These are phyloP conservation scores for Volucella inanis DNA, from an alignment of 2,888 invertebrate species.

Conservation along the genomic window DNA sequence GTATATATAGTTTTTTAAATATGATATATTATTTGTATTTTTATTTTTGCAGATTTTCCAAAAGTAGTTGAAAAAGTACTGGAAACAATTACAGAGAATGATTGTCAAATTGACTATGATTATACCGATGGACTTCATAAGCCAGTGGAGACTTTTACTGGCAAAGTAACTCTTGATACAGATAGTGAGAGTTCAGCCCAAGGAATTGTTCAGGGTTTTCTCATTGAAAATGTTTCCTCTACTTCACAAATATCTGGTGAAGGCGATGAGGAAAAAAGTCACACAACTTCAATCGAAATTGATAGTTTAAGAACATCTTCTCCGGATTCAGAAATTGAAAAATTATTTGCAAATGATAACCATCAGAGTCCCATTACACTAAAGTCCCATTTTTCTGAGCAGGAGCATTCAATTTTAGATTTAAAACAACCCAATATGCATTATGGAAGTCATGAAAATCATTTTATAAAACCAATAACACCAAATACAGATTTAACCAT, in stretches of 20 bases:
- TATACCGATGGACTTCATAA: background rate
- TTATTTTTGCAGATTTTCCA: slow-evolving; percentile 45
- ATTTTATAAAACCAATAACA: no score
- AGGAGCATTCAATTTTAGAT: slow-evolving; percentile 72
- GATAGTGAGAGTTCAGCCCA: slow-evolving; percentile 20
- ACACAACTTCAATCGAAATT: slow-evolving; percentile 74
- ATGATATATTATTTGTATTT: background rate
- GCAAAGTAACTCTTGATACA: background rate
- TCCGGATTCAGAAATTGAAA: slow-evolving; percentile 82
- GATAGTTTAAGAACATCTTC: slow-evolving; percentile 82
- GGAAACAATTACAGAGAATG: slow-evolving; percentile 25
- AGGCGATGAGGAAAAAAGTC: background rate
- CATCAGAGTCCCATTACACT: slow-evolving; percentile 81
- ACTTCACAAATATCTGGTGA: slow-evolving; percentile 16
- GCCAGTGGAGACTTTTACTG: background rate
- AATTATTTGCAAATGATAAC: slow-evolving; percentile 79
- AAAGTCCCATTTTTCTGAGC: slow-evolving; percentile 80
- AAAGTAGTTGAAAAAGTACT: slow-evolving; percentile 62
- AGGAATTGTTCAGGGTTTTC: slow-evolving; percentile 28
- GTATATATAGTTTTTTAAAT: no score
- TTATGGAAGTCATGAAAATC: background rate
- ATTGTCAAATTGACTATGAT: background rate
- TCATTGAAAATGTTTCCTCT: slow-evolving; percentile 21
- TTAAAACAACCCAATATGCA: background rate
- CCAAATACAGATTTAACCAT: no score